Evolutionary conservation across 2,888 invertebrate species (phyloP).

Genomic region (Cremastinae sp.): DNA sequence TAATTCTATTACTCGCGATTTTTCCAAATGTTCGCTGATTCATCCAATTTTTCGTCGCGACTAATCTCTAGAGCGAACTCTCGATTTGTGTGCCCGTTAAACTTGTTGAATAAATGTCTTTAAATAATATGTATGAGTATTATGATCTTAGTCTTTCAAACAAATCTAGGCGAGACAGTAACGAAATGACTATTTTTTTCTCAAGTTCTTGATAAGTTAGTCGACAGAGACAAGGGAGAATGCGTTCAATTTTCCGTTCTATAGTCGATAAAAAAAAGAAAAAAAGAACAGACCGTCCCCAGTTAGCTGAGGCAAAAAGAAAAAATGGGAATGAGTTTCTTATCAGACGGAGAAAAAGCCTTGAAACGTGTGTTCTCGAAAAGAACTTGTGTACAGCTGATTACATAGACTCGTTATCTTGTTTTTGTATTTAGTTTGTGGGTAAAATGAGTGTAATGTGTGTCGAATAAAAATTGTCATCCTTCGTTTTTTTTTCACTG

Average conservation of each 20-base stretch:
- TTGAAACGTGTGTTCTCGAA: neutral
- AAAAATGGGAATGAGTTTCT: conserved; percentile 11
- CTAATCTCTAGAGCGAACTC: too few relatives aligned
- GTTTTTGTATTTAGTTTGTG: neutral
- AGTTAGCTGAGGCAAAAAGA: neutral
- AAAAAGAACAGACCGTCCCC: neutral
- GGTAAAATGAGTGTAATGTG: too few relatives aligned
- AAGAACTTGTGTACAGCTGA: conserved; percentile 2
- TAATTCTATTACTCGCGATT: conserved; percentile 1
- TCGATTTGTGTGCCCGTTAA: too few relatives aligned
- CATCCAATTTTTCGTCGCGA: too few relatives aligned
- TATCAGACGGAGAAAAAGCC: conserved; percentile 17
- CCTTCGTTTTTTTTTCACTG: too few relatives aligned
- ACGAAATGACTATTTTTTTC: neutral
- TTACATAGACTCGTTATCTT: neutral
- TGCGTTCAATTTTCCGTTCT: neutral
- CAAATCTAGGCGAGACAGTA: neutral
- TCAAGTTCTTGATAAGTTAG: neutral
- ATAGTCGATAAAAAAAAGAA: conserved; percentile 2
- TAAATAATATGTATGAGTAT: too few relatives aligned
- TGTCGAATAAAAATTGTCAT: too few relatives aligned
- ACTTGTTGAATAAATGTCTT: too few relatives aligned
- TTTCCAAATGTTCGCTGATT: neutral
- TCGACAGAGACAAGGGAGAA: neutral
- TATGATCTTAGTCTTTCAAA: neutral